A percentile compares a stretch with the other conserved stretches of the same genome.
phyloP scores from a whole-genome alignment of 2,888 invertebrate species.

The Drosophila cognata region DNA sequence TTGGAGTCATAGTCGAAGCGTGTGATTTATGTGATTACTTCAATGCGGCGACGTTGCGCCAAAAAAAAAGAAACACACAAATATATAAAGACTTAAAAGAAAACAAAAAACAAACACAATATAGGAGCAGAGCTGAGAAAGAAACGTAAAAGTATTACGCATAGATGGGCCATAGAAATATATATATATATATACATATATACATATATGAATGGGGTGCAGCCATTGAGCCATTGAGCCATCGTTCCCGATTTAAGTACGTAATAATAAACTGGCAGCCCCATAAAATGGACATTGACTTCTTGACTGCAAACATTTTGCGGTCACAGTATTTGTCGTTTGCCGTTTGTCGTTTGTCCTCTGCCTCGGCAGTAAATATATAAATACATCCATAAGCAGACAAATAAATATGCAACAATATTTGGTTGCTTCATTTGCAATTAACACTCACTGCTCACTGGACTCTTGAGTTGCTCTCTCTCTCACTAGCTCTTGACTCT shows the following conservation, averaged over 20 bases:
- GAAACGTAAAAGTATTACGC: slow-evolving; percentile 40
- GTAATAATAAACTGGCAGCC: slow-evolving; percentile 58
- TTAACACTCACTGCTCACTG: slow-evolving; percentile 50
- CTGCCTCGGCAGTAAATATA: slow-evolving; percentile 35
- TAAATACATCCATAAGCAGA: slow-evolving; percentile 17
- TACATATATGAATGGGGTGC: neutral
- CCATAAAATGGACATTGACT: slow-evolving; percentile 68
- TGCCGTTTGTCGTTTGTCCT: slow-evolving; percentile 35
- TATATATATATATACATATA: neutral
- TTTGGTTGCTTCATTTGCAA: slow-evolving; percentile 55
- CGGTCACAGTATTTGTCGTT: slow-evolving; percentile 50
- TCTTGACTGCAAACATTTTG: slow-evolving; percentile 77
- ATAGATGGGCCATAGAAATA: slow-evolving; percentile 43
- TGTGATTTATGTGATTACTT: slow-evolving; percentile 83
- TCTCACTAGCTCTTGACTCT: neutral
- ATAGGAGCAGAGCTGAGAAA: slow-evolving; percentile 13
- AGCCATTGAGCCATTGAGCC: slow-evolving; percentile 37
- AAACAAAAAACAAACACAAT: slow-evolving; percentile 17
- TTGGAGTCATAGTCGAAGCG: slow-evolving; percentile 20
- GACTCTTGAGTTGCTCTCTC: neutral
- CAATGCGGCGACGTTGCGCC: slow-evolving; percentile 82
- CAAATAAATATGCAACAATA: slow-evolving; percentile 36
- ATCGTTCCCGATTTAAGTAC: slow-evolving; percentile 48
- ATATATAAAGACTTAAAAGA: slow-evolving; percentile 3
- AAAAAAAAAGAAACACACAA: slow-evolving; percentile 49